A percentile compares a stretch with the other conserved stretches of the same genome.
Conservation (phyloP, 2,888 invertebrate genomes). For the Campoletis raptor region DNA sequence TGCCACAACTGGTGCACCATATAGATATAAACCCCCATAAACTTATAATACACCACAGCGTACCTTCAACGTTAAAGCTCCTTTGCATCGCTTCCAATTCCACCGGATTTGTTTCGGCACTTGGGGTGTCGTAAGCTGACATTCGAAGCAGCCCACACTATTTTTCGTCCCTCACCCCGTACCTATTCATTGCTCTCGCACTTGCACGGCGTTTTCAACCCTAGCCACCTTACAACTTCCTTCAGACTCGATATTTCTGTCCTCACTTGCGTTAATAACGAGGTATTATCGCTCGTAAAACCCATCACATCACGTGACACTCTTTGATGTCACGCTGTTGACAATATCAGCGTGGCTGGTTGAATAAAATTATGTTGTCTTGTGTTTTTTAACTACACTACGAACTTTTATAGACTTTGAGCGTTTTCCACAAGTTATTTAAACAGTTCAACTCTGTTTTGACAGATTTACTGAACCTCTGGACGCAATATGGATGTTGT, state of each 20-base stretch:
- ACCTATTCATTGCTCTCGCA: conserved; percentile 42
- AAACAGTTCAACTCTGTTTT: background rate
- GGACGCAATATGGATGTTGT: background rate
- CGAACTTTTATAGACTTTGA: background rate
- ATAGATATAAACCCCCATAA: conserved; percentile 24
- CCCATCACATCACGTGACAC: conserved; percentile 80
- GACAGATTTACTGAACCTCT: background rate
- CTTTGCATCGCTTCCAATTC: conserved; percentile 84
- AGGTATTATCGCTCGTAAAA: conserved; percentile 84
- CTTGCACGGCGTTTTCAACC: conserved; percentile 43
- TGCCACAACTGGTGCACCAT: conserved; percentile 24
- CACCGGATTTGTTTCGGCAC: conserved; percentile 84
- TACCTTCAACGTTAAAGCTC: conserved; percentile 71
- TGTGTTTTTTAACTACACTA: background rate
- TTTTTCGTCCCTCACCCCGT: conserved; percentile 48
- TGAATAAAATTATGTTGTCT: conserved; percentile 80
- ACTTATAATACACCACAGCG: conserved; percentile 46
- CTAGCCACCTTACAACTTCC: conserved; percentile 44
- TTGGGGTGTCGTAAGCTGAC: conserved; percentile 85
- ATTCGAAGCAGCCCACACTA: conserved; percentile 79
- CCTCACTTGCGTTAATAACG: conserved; percentile 82
- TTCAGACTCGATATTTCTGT: conserved; percentile 25
- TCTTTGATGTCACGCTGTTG: conserved; percentile 83
- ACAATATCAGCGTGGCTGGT: conserved; percentile 83
- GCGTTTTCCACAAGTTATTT: background rate